These are phyloP conservation scores for Astropecten irregularis DNA, from an alignment of 53 echinoderm and acorn worm species.

Conservation along the genomic window DNA sequence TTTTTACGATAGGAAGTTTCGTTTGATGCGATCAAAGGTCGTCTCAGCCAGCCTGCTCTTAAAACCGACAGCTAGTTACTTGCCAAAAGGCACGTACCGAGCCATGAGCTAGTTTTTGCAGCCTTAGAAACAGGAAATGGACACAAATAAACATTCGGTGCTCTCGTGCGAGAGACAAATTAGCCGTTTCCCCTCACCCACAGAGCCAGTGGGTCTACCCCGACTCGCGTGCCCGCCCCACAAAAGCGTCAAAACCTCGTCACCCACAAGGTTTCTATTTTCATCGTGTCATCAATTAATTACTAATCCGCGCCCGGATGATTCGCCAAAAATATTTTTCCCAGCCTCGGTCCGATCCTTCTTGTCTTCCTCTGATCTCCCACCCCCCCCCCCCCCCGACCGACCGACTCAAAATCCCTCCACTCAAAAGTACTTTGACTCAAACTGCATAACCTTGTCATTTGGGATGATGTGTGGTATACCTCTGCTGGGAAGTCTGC, in stretches of 20 bases:
- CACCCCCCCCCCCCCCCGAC: background rate
- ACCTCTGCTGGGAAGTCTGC: too few relatives aligned
- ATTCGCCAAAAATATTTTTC: slow-evolving; percentile 30
- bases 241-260: background rate
- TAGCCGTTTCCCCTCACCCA: slow-evolving; percentile 27
- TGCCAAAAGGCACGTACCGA: too few relatives aligned
- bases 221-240: background rate
- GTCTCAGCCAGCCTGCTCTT: too few relatives aligned
- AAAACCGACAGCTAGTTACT: too few relatives aligned
- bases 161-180: slow-evolving; percentile 25
- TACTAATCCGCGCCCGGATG: background rate
- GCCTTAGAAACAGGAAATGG: slow-evolving; percentile 18
- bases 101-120: too few relatives aligned
- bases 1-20: too few relatives aligned
- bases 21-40: too few relatives aligned
- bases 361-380: background rate
- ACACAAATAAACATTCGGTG: slow-evolving; percentile 33
- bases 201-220: too few relatives aligned
- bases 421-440: slow-evolving; percentile 28
- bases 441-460: too few relatives aligned
- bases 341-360: background rate
- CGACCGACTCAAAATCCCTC: background rate
- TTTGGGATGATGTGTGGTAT: too few relatives aligned
- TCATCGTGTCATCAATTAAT: slow-evolving; percentile 25
- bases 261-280: slow-evolving; percentile 22